Percentiles rank a stretch among this genome's conserved stretches.
Conservation (phyloP, 2,113 vertebrate species). For the Prietella phreatophila region DNA sequence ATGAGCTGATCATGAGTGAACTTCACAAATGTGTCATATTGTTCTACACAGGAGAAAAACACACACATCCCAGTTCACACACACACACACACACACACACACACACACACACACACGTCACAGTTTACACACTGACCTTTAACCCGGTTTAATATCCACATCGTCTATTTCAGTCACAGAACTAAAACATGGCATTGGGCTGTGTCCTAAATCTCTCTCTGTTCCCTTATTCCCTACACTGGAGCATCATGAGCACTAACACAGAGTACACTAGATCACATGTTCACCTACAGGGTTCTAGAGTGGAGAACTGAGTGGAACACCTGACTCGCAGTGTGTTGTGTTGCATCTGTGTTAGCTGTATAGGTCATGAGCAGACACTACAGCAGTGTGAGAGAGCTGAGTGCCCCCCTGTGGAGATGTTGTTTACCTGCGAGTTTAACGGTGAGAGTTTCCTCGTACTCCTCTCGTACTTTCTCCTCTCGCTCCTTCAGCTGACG, state of each 20-base stretch:
- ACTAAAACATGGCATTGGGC: not conserved
- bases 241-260: not conserved
- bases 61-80: no score
- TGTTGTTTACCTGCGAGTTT: conserved; percentile 87
- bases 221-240: not conserved
- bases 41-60: conserved; percentile 76
- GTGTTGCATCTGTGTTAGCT: not conserved
- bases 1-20: conserved; percentile 99
- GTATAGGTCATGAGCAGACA: not conserved
- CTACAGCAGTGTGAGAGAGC: not conserved
- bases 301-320: no score
- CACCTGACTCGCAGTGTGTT: no score
- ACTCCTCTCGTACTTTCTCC: conserved; percentile 96
- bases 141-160: not conserved
- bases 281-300: no score
- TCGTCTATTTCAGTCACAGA: not conserved
- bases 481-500: conserved; percentile 97
- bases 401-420: not conserved
- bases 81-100: not conserved
- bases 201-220: not conserved
- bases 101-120: not conserved
- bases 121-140: not conserved
- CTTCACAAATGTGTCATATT: conserved; percentile 99
- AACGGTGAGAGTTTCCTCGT: conserved; percentile 95
- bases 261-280: no score